Conservation (phyloP, 2,797 vertebrate species). For the Aldrovandia affinis region DNA sequence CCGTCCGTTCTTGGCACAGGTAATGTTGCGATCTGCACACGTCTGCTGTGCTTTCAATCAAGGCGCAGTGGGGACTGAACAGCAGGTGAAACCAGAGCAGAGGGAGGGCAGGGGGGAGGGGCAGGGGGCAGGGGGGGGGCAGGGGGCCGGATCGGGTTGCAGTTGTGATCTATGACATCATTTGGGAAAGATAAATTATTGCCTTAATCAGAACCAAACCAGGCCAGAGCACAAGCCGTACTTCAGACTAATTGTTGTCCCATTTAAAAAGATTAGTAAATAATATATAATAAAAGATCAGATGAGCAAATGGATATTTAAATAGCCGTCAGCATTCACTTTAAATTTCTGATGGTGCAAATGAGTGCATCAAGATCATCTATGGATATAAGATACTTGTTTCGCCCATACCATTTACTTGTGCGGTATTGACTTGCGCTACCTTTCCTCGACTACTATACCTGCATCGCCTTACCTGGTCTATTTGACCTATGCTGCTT, state of each 20-base stretch:
- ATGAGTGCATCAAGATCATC: background rate
- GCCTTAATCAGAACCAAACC: background rate
- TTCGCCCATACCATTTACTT: background rate
- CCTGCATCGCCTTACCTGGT: background rate
- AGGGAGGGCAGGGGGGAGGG: background rate
- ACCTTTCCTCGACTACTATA: background rate
- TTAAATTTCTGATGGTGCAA: background rate
- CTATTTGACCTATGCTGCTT: background rate
- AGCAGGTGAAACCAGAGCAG: background rate
- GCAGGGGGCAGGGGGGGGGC: background rate
- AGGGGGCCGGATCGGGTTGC: no score
- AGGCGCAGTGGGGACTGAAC: background rate
- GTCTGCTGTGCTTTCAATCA: background rate
- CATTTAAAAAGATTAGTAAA: conserved; percentile 10
- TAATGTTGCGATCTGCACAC: background rate
- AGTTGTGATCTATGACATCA: background rate
- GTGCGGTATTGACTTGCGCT: background rate
- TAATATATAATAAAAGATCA: background rate
- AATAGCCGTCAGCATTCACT: background rate
- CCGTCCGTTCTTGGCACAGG: background rate
- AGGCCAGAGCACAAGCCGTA: background rate
- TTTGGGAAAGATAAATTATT: background rate
- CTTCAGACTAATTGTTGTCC: background rate
- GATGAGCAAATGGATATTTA: background rate
- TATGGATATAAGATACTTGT: background rate